These are phyloP conservation scores for Pituophis catenifer DNA, from an alignment of 2,113 vertebrate species.

Conservation along the genomic window DNA sequence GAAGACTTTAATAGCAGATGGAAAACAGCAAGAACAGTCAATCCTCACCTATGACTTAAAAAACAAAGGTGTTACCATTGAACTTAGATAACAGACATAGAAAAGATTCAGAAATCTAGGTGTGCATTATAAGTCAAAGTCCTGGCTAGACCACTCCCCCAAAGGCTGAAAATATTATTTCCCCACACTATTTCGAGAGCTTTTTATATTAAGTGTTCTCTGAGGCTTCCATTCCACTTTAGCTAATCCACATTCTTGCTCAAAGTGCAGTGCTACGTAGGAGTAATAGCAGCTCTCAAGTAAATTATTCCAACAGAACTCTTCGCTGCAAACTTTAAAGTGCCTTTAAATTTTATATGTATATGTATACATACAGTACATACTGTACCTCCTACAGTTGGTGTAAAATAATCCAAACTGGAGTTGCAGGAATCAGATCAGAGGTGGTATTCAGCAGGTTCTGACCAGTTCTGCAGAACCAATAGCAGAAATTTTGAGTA, in stretches of 20 bases:
- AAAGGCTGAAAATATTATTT: background rate
- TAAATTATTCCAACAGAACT: background rate
- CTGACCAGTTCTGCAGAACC: too few relatives aligned
- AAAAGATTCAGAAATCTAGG: background rate
- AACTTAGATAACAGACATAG: background rate
- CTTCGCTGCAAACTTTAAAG: background rate
- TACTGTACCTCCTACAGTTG: background rate
- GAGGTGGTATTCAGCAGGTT: too few relatives aligned
- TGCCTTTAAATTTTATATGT: background rate
- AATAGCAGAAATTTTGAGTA: too few relatives aligned
- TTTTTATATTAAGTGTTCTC: background rate
- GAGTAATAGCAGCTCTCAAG: background rate
- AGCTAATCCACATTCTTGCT: background rate
- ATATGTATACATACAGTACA: background rate
- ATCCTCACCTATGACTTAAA: background rate
- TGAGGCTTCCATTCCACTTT: background rate
- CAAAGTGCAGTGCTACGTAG: background rate
- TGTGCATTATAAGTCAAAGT: background rate
- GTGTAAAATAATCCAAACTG: background rate
- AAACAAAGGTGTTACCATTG: background rate
- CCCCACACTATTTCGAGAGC: background rate
- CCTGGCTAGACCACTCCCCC: background rate
- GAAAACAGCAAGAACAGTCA: background rate
- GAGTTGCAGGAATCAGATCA: background rate
- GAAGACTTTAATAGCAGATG: background rate